Evolutionary conservation across 2,888 invertebrate genomes (phyloP).

Genomic region (Plebejus argus): DNA sequence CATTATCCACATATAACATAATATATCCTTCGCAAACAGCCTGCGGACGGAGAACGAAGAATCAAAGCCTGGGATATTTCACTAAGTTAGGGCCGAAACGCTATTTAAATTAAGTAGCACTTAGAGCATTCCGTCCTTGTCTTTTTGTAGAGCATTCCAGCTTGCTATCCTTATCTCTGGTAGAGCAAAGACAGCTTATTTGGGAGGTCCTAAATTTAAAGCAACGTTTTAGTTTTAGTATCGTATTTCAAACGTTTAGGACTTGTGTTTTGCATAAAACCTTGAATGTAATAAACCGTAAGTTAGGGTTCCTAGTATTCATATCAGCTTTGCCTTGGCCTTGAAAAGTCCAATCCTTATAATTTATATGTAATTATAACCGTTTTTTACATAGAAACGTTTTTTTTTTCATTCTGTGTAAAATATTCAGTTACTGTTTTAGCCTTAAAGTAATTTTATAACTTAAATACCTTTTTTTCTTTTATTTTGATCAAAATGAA

Average conservation of each 20-base stretch:
- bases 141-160: not conserved
- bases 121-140: not conserved
- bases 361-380: not conserved
- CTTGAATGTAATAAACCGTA: not conserved
- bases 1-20: conserved; percentile 13
- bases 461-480: too few species aligned
- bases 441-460: too few species aligned
- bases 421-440: too few species aligned
- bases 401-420: too few species aligned
- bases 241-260: conserved; percentile 6
- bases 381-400: too few species aligned
- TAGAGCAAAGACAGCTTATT: not conserved
- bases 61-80: conserved; percentile 2
- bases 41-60: not conserved
- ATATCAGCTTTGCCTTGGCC: not conserved
- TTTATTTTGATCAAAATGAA: too few species aligned
- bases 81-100: not conserved
- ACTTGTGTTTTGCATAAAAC: not conserved
- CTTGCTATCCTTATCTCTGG: not conserved
- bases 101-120: not conserved
- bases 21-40: conserved; percentile 18
- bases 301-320: not conserved
- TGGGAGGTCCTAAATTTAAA: not conserved
- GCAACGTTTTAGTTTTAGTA: not conserved
- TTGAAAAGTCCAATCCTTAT: not conserved